A percentile compares a stretch with the other conserved stretches of the same genome.
These are phyloP conservation scores for Troides helena DNA, from an alignment of 2,888 invertebrate genomes.

Conservation along the genomic window DNA sequence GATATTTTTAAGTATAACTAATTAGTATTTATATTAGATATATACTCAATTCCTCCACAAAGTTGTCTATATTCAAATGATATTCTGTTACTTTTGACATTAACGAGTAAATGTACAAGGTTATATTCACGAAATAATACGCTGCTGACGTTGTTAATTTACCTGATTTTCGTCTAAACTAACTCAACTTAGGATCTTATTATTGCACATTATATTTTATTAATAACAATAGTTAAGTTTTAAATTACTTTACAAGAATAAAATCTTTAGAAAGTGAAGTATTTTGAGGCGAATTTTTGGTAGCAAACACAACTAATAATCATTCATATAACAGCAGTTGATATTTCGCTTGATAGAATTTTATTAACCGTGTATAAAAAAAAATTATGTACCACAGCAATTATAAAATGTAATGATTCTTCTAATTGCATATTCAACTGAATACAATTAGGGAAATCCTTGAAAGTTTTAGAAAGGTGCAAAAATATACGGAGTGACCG, in stretches of 20 bases:
- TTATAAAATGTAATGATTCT: background rate
- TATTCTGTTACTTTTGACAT: background rate
- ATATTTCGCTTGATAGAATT: background rate
- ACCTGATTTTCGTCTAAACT: no score
- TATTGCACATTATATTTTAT: no score
- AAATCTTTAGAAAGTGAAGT: no score
- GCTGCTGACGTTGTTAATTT: no score
- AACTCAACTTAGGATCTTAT: no score
- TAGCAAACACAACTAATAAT: no score
- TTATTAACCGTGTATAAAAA: background rate
- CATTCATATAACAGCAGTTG: background rate
- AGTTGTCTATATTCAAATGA: background rate
- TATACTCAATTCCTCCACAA: background rate
- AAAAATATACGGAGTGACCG: background rate
- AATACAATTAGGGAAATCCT: constrained; percentile 14
- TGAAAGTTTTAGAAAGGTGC: constrained; percentile 22
- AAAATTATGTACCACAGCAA: background rate
- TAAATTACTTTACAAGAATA: no score
- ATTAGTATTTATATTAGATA: background rate
- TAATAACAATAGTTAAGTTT: no score
- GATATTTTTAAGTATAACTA: no score
- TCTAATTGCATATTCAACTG: background rate
- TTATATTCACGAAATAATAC: background rate
- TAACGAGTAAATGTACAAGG: background rate
- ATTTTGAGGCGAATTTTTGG: no score